Evolutionary conservation across 64 coral and sea anemone genomes (phyloP).

Genomic region (Trachythela sp.): DNA sequence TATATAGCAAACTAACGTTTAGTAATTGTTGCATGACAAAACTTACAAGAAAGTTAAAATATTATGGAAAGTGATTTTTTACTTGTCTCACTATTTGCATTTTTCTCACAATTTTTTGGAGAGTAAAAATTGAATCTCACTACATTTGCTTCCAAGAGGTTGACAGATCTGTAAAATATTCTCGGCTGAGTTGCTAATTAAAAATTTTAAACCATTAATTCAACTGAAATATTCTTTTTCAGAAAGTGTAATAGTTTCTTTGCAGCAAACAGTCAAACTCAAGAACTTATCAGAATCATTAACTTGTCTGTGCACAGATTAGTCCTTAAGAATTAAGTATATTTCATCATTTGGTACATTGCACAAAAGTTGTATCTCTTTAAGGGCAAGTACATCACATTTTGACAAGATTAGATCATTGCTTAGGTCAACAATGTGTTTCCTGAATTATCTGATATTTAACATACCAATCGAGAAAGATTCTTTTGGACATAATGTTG

Average conservation of each 20-base stretch:
- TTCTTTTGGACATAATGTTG: constrained; percentile 23
- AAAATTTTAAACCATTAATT: background rate
- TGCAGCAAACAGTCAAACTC: background rate
- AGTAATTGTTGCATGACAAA: too few species aligned
- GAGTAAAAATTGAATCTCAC: too few species aligned
- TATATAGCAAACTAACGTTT: too few species aligned
- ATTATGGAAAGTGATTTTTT: too few species aligned
- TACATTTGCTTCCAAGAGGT: too few species aligned
- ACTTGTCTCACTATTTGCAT: too few species aligned
- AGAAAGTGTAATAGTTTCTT: background rate
- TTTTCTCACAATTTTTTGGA: too few species aligned
- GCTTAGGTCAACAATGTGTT: constrained; percentile 40
- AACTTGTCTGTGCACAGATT: background rate
- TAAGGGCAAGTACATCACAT: too few species aligned
- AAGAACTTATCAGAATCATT: background rate
- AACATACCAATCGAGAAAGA: background rate
- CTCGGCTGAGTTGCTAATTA: background rate
- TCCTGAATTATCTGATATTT: constrained; percentile 44
- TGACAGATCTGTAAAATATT: too few species aligned
- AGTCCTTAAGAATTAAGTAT: background rate
- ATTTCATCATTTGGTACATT: background rate
- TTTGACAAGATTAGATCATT: background rate
- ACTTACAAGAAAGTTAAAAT: too few species aligned
- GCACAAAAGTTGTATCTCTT: too few species aligned
- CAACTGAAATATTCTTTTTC: background rate